A percentile compares a stretch with the other conserved stretches of the same genome.
phyloP scores from a whole-genome alignment of 1,140 invertebrate genomes.

The Trichonephila clavipes region DNA sequence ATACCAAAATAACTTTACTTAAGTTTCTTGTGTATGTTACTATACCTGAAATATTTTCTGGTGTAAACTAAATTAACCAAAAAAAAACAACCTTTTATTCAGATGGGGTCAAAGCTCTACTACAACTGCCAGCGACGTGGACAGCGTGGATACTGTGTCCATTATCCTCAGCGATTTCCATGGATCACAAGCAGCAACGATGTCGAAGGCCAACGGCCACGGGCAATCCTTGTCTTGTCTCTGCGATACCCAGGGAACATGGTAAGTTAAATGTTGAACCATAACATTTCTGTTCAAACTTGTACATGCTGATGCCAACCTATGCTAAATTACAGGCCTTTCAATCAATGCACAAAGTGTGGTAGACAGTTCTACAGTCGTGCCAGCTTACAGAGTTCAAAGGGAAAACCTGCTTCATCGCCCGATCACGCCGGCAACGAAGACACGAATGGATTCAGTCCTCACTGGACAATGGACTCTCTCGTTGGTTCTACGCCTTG shows the following conservation, averaged over 20 bases:
- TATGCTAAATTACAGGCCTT: slow-evolving; percentile 49
- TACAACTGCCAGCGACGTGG: slow-evolving; percentile 62
- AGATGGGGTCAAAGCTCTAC: slow-evolving; percentile 73
- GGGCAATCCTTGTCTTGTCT: slow-evolving; percentile 59
- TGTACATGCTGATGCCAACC: too few relatives aligned
- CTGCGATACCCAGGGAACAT: slow-evolving; percentile 62
- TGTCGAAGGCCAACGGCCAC: slow-evolving; percentile 57
- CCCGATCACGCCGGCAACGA: neutral
- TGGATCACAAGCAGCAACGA: slow-evolving; percentile 45
- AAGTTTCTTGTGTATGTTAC: too few relatives aligned
- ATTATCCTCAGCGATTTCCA: slow-evolving; percentile 70
- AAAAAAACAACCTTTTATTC: neutral
- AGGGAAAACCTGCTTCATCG: slow-evolving; percentile 23
- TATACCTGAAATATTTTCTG: too few relatives aligned
- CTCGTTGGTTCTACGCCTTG: slow-evolving; percentile 22
- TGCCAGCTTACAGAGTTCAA: slow-evolving; percentile 40
- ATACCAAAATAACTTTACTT: too few relatives aligned
- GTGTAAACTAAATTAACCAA: too few relatives aligned
- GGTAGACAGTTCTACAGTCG: slow-evolving; percentile 71
- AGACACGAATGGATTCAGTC: slow-evolving; percentile 48
- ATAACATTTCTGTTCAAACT: neutral
- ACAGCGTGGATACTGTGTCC: slow-evolving; percentile 70
- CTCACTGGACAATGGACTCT: slow-evolving; percentile 69
- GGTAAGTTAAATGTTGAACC: neutral
- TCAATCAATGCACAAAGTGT: slow-evolving; percentile 72